phyloP scores from a whole-genome alignment of 2,888 invertebrate species.

The Lepeophtheirus nordmannii region DNA sequence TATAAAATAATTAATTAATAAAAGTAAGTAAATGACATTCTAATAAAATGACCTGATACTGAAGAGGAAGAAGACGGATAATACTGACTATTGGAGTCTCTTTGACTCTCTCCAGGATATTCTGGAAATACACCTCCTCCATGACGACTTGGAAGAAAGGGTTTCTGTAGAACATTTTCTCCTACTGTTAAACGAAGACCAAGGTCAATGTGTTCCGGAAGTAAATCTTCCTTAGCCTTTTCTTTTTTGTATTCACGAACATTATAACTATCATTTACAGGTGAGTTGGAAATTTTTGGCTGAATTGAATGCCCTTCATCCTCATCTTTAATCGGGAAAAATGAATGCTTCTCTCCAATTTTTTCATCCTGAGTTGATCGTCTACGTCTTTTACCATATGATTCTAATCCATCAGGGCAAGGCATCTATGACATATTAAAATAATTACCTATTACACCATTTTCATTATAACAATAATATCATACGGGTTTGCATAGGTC shows the following conservation, averaged over 20 bases:
- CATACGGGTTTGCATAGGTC: constrained; percentile 37
- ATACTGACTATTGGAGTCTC: neutral
- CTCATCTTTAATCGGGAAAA: neutral
- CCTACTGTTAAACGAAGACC: constrained; percentile 30
- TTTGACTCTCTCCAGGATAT: neutral
- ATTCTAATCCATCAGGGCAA: constrained; percentile 33
- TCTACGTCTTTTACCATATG: constrained; percentile 32
- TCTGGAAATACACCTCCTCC: constrained; percentile 15
- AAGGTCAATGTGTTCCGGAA: constrained; percentile 29
- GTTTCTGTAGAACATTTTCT: constrained; percentile 26
- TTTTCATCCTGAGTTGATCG: neutral
- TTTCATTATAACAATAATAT: neutral
- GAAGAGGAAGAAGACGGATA: neutral
- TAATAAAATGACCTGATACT: neutral
- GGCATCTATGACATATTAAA: constrained; percentile 30
- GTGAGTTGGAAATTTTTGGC: neutral
- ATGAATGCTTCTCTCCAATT: neutral
- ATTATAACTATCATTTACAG: too few species aligned
- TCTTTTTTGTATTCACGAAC: neutral
- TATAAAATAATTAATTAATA: constrained; percentile 1
- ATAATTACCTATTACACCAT: neutral
- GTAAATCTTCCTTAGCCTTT: neutral
- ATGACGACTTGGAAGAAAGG: constrained; percentile 7
- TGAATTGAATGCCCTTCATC: neutral
- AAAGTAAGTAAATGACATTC: neutral